A percentile compares a stretch with the other conserved stretches of the same genome.
Conservation (phyloP, 2,113 vertebrate genomes). For the Albula goreensis region DNA sequence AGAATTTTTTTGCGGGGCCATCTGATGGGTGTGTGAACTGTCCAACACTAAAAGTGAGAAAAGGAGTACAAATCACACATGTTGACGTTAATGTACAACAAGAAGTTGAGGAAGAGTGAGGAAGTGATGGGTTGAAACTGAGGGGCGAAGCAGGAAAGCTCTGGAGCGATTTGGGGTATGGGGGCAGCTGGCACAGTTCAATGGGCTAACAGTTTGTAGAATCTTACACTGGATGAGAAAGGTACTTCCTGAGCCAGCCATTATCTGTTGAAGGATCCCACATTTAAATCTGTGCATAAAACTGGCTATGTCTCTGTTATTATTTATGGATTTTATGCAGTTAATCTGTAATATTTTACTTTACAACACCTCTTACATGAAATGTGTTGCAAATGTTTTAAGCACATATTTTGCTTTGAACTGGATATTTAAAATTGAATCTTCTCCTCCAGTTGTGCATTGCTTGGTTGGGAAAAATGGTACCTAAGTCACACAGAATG, state of each 20-base stretch:
- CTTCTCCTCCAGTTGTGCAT: constrained; percentile 50
- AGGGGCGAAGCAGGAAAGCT: neutral
- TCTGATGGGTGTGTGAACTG: neutral
- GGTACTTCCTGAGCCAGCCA: neutral
- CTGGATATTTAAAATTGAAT: constrained; percentile 22
- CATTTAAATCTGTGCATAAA: neutral
- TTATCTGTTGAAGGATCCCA: neutral
- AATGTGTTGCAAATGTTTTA: neutral
- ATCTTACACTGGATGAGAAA: neutral
- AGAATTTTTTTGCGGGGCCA: constrained; percentile 13
- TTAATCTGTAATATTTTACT: neutral
- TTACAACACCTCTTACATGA: neutral
- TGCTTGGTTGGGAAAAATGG: constrained; percentile 30
- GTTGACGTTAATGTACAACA: no score
- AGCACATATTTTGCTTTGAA: constrained; percentile 34
- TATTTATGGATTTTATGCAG: neutral
- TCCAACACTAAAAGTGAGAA: constrained; percentile 20
- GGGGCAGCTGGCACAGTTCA: neutral
- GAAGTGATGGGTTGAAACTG: neutral
- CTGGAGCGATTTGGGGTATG: no score
- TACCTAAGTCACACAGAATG: constrained; percentile 5
- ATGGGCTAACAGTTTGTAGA: no score
- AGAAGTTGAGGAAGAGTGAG: neutral
- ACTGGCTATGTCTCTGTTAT: neutral
- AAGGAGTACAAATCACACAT: neutral